Conservation (phyloP, 2,888 invertebrate species). For the Trisateles emortualis region DNA sequence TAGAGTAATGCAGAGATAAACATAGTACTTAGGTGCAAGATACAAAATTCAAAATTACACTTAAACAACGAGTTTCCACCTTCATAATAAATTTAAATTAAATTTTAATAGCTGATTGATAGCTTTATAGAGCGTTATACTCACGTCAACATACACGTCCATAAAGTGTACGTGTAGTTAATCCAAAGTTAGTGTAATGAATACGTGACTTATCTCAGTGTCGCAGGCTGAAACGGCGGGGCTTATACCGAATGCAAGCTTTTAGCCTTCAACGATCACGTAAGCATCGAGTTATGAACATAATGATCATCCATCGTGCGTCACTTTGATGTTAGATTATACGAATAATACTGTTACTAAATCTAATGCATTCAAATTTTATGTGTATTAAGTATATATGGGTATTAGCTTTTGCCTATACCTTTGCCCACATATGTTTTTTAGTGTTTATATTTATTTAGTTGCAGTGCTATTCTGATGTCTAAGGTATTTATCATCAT, state of each 20-base stretch:
- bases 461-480: no score
- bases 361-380: neutral
- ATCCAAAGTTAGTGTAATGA: constrained; percentile 73
- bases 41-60: no score
- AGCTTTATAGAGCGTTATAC: constrained; percentile 18
- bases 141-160: constrained; percentile 24
- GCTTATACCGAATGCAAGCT: constrained; percentile 58
- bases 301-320: constrained; percentile 33
- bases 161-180: constrained; percentile 47
- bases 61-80: no score
- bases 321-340: constrained; percentile 22
- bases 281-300: constrained; percentile 41
- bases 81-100: no score
- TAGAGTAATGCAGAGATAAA: no score
- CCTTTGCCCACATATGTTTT: no score
- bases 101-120: constrained; percentile 1
- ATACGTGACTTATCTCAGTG: constrained; percentile 76
- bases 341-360: neutral
- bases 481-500: no score
- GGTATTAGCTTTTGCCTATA: no score
- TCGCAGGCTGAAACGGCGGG: constrained; percentile 60
- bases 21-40: no score
- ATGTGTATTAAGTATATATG: neutral
- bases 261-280: constrained; percentile 55
- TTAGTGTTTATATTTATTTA: no score